Conservation (phyloP, 2,113 vertebrate species). For the Galeopterus variegatus region DNA sequence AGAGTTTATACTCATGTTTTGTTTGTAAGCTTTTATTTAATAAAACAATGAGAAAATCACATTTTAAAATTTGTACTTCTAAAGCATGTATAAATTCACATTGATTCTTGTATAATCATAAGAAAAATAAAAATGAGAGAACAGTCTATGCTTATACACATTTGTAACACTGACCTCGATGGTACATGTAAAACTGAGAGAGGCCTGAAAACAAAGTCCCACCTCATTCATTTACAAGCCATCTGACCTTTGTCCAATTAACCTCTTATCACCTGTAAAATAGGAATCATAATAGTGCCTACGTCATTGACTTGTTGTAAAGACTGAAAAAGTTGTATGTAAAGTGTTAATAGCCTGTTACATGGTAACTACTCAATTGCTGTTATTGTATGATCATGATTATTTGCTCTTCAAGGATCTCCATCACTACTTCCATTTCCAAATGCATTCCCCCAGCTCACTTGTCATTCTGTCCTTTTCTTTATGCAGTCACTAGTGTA, state of each 20-base stretch:
- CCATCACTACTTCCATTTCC: neutral
- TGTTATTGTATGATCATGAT: neutral
- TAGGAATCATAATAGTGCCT: neutral
- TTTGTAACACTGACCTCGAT: conserved; percentile 7
- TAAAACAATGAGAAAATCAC: neutral
- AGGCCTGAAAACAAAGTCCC: neutral
- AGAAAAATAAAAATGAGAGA: conserved; percentile 41
- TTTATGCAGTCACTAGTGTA: neutral
- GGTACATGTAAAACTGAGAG: neutral
- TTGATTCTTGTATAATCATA: neutral
- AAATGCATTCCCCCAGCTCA: neutral
- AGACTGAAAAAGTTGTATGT: neutral
- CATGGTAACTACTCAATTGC: neutral
- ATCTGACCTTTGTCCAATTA: neutral
- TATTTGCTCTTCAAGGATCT: neutral
- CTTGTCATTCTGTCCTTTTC: neutral
- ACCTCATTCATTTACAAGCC: neutral
- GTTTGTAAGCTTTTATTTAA: conserved; percentile 47
- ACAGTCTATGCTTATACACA: neutral
- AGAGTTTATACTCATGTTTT: neutral
- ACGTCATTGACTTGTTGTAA: neutral
- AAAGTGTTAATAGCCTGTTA: neutral
- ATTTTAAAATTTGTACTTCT: conserved; percentile 22
- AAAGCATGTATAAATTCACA: neutral
- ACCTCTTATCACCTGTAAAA: neutral